These are phyloP conservation scores for Triplophysa rosa DNA, from an alignment of 2,113 vertebrate genomes.

Conservation along the genomic window DNA sequence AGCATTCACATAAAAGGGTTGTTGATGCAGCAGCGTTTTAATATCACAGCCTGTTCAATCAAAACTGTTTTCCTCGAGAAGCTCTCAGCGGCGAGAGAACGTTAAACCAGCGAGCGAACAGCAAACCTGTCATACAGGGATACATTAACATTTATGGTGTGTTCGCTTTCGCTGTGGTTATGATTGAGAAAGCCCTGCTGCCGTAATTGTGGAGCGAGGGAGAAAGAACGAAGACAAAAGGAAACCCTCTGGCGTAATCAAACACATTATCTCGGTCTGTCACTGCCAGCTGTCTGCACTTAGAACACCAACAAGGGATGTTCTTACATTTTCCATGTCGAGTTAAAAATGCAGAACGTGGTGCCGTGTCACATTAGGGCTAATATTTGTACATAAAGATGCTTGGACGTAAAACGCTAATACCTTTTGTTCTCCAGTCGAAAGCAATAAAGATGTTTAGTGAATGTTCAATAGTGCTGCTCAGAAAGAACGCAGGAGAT, in stretches of 20 bases:
- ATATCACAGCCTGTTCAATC: not conserved
- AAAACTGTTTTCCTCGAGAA: not conserved
- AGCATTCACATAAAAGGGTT: not conserved
- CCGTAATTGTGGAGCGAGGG: not conserved
- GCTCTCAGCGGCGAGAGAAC: not conserved
- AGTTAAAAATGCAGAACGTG: not conserved
- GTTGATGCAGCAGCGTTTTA: constrained; percentile 1
- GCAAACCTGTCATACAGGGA: constrained; percentile 30
- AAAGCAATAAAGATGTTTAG: constrained; percentile 18
- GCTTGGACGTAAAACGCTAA: constrained; percentile 8
- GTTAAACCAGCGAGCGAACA: not conserved
- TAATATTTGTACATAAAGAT: constrained; percentile 7
- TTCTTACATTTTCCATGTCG: constrained; percentile 30
- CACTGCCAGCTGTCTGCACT: constrained; percentile 44
- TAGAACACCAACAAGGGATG: constrained; percentile 29
- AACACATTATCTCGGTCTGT: constrained; percentile 48
- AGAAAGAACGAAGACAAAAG: constrained; percentile 5
- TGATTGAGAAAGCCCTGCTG: constrained; percentile 28
- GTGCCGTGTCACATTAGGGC: not conserved
- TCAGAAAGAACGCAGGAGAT: not conserved
- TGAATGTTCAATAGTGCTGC: constrained; percentile 22
- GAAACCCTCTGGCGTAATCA: constrained; percentile 41
- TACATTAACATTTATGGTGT: constrained; percentile 34
- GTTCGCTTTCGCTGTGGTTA: constrained; percentile 26
- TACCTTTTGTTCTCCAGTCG: constrained; percentile 24